These are phyloP conservation scores for Psilopsiagon aurifrons DNA, from an alignment of 2,113 vertebrate genomes.

Conservation along the genomic window DNA sequence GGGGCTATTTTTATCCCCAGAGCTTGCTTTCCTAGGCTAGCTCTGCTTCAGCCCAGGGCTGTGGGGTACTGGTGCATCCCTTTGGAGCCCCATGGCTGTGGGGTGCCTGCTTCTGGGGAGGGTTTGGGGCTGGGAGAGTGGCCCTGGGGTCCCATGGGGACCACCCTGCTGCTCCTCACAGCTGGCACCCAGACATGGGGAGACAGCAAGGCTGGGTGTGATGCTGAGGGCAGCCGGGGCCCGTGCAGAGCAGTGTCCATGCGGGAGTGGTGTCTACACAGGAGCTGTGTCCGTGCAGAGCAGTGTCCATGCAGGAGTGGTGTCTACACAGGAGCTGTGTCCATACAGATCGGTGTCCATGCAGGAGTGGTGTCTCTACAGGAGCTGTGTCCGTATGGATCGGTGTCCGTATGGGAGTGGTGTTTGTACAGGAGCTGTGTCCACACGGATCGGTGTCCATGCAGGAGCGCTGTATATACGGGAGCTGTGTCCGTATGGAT, in stretches of 20 bases:
- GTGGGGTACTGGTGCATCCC: background rate
- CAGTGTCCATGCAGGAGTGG: background rate
- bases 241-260: background rate
- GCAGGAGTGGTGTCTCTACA: too few species aligned
- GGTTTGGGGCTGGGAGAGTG: background rate
- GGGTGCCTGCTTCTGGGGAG: background rate
- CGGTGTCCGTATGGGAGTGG: too few species aligned
- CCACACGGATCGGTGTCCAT: too few species aligned
- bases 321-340: too few species aligned
- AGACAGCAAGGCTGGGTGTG: background rate
- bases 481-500: too few species aligned
- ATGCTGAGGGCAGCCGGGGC: background rate
- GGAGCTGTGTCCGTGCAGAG: background rate
- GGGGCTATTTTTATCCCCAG: background rate
- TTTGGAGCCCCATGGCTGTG: rapidly evolving
- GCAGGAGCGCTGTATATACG: too few species aligned
- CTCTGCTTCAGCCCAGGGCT: background rate
- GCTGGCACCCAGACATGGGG: background rate
- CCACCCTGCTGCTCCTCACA: background rate
- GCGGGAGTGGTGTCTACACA: background rate
- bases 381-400: background rate
- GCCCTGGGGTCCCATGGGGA: too few species aligned
- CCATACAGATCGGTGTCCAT: too few species aligned
- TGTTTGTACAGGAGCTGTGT: too few species aligned
- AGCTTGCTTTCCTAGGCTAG: background rate